Evolutionary conservation across 2,888 invertebrate genomes (phyloP), one percentile per base, ranked within the genome.

Genomic region (Dolomedes plantarius): DNA sequence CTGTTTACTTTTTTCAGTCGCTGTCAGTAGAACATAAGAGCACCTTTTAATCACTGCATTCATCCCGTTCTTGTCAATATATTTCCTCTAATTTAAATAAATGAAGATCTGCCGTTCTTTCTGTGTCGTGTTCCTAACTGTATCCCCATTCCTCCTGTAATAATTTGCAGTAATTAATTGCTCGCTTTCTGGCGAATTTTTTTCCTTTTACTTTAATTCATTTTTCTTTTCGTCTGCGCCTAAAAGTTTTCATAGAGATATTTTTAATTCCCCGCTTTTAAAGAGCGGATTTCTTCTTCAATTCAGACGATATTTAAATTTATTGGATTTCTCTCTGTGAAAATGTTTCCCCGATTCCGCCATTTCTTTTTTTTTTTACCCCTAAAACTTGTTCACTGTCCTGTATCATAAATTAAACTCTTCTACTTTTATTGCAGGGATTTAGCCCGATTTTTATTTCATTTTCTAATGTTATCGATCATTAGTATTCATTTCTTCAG

Each of bases 91-190:
- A 56, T 56, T 56, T 56, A 56, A 56, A 56, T 56, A 56, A 56
- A 56, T 56, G 56, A 56, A 56, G 23, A 19, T 23, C 3, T 56
- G 23, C 3, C 11, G 16, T 11, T 16, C 13, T 13, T 46, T 46
- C 46, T 46, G 11, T 16, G 11, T 23, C 56, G 6, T 1, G 23
- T 23, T 56, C 23, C 56, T 23, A 7, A 56, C 7, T 11, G n/a
- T 46, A 46, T 46, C 46, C 2, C 9, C 16, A 16, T 16, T 23
- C 23, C 56, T 5, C 7, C 46, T 16, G 23, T 56, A 56, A 56
- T 56, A 56, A 56, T 56, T 56, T 23, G 46, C 56, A 23, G 23
- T 56, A 56, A 56, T 56, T 56, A 56, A 56, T 56, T 56, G 23
- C 56, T 23, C 56, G 19, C 56, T 56, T 56, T 56, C 56, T 2